phyloP scores from a whole-genome alignment of 2,888 invertebrate genomes.

The Erebia palarica region DNA sequence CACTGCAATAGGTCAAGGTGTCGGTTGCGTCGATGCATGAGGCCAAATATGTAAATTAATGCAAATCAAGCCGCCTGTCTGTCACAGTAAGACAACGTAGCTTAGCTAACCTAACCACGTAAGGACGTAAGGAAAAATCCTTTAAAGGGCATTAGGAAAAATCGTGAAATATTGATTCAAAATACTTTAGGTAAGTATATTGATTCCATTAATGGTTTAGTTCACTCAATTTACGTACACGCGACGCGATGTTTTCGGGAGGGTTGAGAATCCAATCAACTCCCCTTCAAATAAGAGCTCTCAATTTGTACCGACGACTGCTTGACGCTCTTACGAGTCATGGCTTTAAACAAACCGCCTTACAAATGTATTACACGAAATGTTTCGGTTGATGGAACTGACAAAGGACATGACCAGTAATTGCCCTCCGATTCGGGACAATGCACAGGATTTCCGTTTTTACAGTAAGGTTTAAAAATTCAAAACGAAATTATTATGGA shows the following conservation, averaged over 20 bases:
- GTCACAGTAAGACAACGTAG: neutral
- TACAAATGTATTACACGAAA: constrained; percentile 7
- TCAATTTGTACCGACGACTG: constrained; percentile 40
- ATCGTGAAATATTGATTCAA: neutral
- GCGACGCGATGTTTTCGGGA: constrained; percentile 21
- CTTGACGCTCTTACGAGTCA: constrained; percentile 32
- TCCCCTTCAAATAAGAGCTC: constrained; percentile 43
- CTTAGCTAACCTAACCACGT: neutral
- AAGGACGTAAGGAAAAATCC: neutral
- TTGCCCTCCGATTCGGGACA: too few relatives aligned
- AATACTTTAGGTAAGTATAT: neutral
- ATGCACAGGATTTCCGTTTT: too few relatives aligned
- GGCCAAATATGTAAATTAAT: constrained; percentile 2
- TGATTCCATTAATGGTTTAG: constrained; percentile 20
- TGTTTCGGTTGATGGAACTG: constrained; percentile 7
- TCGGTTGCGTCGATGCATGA: constrained; percentile 14
- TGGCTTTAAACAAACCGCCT: constrained; percentile 22
- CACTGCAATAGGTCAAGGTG: constrained; percentile 24
- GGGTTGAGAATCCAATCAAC: constrained; percentile 53
- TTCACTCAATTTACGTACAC: constrained; percentile 18
- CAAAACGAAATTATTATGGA: too few relatives aligned
- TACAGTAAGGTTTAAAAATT: too few relatives aligned
- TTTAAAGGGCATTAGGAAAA: neutral
- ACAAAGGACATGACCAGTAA: too few relatives aligned
- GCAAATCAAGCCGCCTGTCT: neutral